A percentile compares a stretch with the other conserved stretches of the same genome.
Evolutionary conservation across 1,140 invertebrate species (phyloP).

Genomic region (Cherax destructor): DNA sequence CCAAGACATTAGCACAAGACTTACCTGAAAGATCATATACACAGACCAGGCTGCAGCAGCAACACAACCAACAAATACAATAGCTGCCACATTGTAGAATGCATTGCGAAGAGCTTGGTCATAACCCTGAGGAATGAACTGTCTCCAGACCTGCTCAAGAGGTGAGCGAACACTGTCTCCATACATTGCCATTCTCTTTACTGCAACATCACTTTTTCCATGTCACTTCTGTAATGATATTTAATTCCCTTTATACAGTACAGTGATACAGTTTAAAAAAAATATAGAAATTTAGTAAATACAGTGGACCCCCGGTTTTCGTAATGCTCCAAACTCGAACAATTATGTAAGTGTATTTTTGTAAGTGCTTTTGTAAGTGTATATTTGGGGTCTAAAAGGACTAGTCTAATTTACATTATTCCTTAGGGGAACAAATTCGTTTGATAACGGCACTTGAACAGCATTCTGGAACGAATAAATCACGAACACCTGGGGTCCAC

Average conservation of each 20-base stretch:
- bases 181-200: conserved; percentile 29
- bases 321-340: no score
- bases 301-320: no score
- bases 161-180: conserved; percentile 57
- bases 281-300: no score
- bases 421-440: no score
- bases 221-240: not conserved
- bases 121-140: conserved; percentile 71
- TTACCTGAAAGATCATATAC: conserved; percentile 70
- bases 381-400: no score
- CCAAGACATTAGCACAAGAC: not conserved
- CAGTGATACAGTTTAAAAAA: no score
- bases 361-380: no score
- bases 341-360: no score
- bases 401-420: no score
- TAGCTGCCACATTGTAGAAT: conserved; percentile 71
- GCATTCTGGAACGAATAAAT: no score
- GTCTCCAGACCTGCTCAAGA: conserved; percentile 70
- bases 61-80: conserved; percentile 65
- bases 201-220: not conserved
- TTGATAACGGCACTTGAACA: no score
- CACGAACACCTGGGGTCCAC: no score
- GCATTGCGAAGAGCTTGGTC: conserved; percentile 70
- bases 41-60: conserved; percentile 70
- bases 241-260: not conserved